Evolutionary conservation across 2,888 invertebrate genomes (phyloP).

Genomic region (Harpalus rufipes): DNA sequence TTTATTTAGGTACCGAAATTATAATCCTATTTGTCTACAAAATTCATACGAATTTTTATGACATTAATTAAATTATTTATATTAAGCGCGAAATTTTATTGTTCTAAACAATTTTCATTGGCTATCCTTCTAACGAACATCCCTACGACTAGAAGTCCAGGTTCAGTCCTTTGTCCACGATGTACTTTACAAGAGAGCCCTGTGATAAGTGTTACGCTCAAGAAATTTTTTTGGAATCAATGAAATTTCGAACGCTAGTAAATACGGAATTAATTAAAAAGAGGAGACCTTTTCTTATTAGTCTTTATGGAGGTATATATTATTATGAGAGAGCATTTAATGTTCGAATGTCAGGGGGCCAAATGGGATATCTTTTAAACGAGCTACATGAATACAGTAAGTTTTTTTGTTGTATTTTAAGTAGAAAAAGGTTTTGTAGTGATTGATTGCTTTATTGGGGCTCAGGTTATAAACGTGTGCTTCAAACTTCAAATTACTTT

Average conservation of each 20-base stretch:
- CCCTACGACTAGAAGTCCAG: background rate
- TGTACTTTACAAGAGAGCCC: background rate
- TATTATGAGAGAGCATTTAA: conserved; percentile 3
- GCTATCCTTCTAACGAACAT: background rate
- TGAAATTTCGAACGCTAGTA: background rate
- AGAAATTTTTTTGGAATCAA: background rate
- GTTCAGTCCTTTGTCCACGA: background rate
- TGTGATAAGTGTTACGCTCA: background rate
- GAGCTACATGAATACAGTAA: background rate
- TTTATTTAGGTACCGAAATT: too few species aligned
- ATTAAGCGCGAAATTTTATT: background rate
- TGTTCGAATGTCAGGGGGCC: background rate
- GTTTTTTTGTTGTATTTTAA: conserved; percentile 14
- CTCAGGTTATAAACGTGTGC: too few species aligned
- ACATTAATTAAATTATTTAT: too few species aligned
- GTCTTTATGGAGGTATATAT: background rate
- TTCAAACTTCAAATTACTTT: too few species aligned
- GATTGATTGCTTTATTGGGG: too few species aligned
- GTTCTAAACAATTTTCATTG: background rate
- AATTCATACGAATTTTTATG: too few species aligned
- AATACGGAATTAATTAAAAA: background rate
- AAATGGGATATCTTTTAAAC: background rate
- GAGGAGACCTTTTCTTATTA: background rate
- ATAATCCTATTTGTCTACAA: too few species aligned
- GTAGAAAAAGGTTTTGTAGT: too few species aligned